Conservation (phyloP, 2,113 vertebrate species). For the Rhagologus leucostigma region DNA sequence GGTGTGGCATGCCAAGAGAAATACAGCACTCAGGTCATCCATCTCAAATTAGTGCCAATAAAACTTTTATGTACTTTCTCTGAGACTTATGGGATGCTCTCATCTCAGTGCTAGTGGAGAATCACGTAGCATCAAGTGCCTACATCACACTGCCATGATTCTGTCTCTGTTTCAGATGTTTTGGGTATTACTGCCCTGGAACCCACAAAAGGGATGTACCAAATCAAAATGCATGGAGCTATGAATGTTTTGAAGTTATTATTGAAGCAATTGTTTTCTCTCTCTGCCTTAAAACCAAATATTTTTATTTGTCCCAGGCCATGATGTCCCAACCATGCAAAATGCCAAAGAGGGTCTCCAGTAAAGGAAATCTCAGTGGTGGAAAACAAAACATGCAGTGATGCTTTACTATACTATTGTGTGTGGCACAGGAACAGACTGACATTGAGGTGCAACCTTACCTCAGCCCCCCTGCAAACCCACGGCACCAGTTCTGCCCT, state of each 20-base stretch:
- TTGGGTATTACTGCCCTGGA: neutral
- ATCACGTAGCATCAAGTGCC: neutral
- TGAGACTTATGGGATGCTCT: neutral
- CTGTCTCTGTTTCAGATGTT: neutral
- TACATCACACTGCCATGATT: neutral
- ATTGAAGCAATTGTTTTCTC: neutral
- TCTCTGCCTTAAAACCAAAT: neutral
- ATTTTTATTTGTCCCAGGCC: neutral
- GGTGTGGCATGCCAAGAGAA: neutral
- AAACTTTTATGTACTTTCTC: neutral
- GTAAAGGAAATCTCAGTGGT: neutral
- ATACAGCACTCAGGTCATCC: neutral
- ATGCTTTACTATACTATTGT: neutral
- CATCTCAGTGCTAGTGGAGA: neutral
- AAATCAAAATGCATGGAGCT: neutral
- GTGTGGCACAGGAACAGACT: neutral
- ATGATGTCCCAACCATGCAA: fast-evolving
- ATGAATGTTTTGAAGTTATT: neutral
- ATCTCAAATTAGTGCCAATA: neutral
- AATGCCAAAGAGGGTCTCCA: neutral
- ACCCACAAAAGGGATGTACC: neutral
- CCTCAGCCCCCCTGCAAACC: neutral
- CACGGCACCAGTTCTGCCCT: neutral
- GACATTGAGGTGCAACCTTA: neutral
- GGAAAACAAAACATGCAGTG: neutral